Conservation (phyloP, 2,888 invertebrate species). For the Clitarchus hookeri region DNA sequence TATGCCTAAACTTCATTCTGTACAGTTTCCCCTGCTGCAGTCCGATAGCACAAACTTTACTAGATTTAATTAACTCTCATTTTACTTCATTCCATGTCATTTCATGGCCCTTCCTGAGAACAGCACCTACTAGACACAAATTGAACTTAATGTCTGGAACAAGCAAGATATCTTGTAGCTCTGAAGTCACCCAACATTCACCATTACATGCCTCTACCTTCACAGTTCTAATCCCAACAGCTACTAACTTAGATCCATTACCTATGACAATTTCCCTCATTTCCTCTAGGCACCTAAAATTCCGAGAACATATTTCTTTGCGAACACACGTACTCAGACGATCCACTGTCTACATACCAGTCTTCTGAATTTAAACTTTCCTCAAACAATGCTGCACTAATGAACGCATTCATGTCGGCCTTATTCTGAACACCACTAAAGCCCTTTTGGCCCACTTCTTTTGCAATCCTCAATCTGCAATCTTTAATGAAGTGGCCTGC, state of each 20-base stretch:
- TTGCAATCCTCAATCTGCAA: too few species aligned
- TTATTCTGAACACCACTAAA: background rate
- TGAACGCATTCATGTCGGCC: background rate
- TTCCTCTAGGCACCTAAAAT: too few species aligned
- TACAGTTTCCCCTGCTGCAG: too few species aligned
- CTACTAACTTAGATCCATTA: too few species aligned
- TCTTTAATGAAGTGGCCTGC: background rate
- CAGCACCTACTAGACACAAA: background rate
- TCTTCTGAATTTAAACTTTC: background rate
- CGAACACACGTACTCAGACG: background rate
- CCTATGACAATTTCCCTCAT: too few species aligned
- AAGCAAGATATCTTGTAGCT: background rate
- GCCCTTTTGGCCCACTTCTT: background rate
- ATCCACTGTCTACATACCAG: background rate
- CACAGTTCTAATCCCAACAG: background rate
- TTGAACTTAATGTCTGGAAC: background rate
- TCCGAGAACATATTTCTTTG: background rate
- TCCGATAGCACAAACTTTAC: too few species aligned
- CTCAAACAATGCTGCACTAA: background rate
- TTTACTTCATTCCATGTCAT: too few species aligned
- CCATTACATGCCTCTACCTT: background rate
- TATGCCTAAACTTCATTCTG: too few species aligned
- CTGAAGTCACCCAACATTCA: background rate
- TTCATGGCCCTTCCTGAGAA: background rate
- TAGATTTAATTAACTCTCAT: too few species aligned